Base-by-base conservation (phyloP, 2,113 vertebrate genomes). In the Pardalotus punctatus region DNA sequence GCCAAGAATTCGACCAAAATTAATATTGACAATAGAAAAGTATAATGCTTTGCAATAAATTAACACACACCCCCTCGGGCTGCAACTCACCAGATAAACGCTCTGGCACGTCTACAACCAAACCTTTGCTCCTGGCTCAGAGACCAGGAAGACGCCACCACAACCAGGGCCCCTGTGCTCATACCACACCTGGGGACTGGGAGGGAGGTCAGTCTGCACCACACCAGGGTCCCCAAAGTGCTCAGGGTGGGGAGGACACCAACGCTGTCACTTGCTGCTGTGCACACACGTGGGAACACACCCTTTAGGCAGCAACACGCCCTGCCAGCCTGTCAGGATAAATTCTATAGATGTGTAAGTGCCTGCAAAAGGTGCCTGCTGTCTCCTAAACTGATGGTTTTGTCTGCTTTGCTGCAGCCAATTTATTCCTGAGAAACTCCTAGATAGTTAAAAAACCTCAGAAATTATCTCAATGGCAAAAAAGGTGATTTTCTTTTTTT, bases 371-470 rank as follows among this genome's bases (percentile, higher is more conserved):
- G 80, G 47, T 58, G 81, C 53, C 84, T 70, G 71, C 60, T 93
- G 64, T 48, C 82, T 92, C 70, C 40, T 40, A 61, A 48, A 48
- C 8, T 0, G 17, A 69, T 70, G 67, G 66, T 48, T 81, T 67
- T 57, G 40, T 64, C 86, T 80, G 84, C 82, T 92, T 92, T 77
- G 86, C 56, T 94, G 86, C 93, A 79, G 86, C 62, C 54, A 12
- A 64, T 91, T 96, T 95, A 88, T 95, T 96, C 90, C 92, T 96
- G 96, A 95, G 90, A 96, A 96, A 96, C 80, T 95, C 78, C 42
- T 91, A 94, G 6, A 76, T 61, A 94, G 88, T 74, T 57, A 70
- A 96, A 95, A 94, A 40, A 87, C 69, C 40, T 50, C 79, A 92
- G 47, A 94, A 83, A 50, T 35, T 76, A n/a, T 35, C 62, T 48